Base-by-base conservation (phyloP, 2,797 vertebrate genomes). In the Psittacula echo region DNA sequence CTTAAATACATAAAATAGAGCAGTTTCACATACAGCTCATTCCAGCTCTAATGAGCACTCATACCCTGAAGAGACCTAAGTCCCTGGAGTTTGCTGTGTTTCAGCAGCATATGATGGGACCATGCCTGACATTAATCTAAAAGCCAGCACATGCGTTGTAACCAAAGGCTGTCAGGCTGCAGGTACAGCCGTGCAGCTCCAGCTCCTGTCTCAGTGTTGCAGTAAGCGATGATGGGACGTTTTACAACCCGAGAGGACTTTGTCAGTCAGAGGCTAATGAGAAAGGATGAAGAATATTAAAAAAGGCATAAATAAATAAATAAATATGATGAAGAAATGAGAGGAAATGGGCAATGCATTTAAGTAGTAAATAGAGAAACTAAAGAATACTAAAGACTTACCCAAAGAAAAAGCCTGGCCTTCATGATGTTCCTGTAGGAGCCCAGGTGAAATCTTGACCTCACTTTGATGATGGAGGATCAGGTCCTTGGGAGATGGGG, bases 381-480 rank as follows among this genome's bases (percentile, higher is more conserved):
- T 19, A 53, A 91, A 90, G 74, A 62, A 37, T 50, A 21, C 67
- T 61, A 39, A 94, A 94, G 90, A 93, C 93, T 95, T 90, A 97
- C 94, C 93, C 51, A 76, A 89, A 88, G 74, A 41, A 87, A 95
- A 91, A 88, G 66, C 51, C 74, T 81, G 96, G 93, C 90, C 96
- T 95, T 87, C 72, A 9, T 44, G 45, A 22, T 56, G 39, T 32
- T 87, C 48, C 34, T 22, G 32, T 19, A 37, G 34, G 77, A 89
- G 41, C 45, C 68, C 30, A 26, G 48, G 56, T 81, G 60, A 93
- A 76, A 82, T 76, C 47, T 93, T 14, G 53, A 45, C 17, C 27
- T 87, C 24, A 4, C n/a, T 87, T 90, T 77, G 75, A 87, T 92
- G 84, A 7, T 48, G 26, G 81, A 53, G 34, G 58, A 78, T 91